phyloP scores from a whole-genome alignment of 2,113 vertebrate species.

The Notarius quadriscutis region DNA sequence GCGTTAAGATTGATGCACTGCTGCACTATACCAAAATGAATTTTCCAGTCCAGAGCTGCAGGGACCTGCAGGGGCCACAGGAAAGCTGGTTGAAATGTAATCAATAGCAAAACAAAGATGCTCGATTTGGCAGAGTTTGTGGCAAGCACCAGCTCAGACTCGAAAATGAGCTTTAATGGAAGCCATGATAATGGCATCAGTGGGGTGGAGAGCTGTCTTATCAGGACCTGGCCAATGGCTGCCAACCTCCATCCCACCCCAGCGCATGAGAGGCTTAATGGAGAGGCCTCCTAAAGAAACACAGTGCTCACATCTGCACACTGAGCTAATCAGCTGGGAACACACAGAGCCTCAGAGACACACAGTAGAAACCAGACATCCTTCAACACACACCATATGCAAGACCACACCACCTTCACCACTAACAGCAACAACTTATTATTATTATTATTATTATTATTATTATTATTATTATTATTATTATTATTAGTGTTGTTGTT shows the following conservation, averaged over 20 bases:
- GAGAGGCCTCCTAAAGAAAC: constrained; percentile 43
- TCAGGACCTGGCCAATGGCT: constrained; percentile 35
- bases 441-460: constrained; percentile 2
- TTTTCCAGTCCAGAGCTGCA: constrained; percentile 54
- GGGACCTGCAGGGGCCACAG: constrained; percentile 50
- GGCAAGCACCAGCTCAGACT: constrained; percentile 33
- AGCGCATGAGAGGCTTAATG: constrained; percentile 30
- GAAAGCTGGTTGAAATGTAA: constrained; percentile 58
- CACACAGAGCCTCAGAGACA: background rate
- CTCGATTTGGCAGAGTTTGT: constrained; percentile 50
- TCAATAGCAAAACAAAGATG: constrained; percentile 60
- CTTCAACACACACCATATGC: background rate
- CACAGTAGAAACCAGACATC: background rate
- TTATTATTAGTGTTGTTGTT: too few species aligned
- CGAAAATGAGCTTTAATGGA: constrained; percentile 47
- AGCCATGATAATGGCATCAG: constrained; percentile 47
- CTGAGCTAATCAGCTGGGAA: constrained; percentile 38
- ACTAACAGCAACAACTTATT: background rate
- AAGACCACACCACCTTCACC: background rate
- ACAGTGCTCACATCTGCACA: constrained; percentile 44
- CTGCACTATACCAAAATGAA: constrained; percentile 51
- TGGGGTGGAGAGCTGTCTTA: constrained; percentile 45
- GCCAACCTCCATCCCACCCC: constrained; percentile 24
- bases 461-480: too few species aligned
- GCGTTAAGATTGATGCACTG: constrained; percentile 51